phyloP scores from a whole-genome alignment of 2,113 vertebrate genomes.

The Pelusios castaneus region DNA sequence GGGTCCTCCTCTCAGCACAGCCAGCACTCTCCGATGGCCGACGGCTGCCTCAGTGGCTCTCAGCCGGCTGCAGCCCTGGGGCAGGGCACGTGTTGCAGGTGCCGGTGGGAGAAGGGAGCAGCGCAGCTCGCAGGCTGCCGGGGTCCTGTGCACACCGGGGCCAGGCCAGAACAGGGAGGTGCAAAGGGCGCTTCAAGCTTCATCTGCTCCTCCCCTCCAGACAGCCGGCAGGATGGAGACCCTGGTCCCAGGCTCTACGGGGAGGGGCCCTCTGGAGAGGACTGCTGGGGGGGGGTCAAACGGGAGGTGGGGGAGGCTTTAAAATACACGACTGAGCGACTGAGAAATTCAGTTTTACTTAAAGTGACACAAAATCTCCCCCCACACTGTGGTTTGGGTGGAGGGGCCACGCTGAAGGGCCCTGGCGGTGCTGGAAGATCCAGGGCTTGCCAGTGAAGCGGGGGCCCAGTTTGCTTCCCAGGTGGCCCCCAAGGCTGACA shows the following conservation, averaged over 20 bases:
- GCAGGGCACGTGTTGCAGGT: rapidly evolving
- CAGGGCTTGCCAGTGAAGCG: too few relatives aligned
- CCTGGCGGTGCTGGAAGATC: too few relatives aligned
- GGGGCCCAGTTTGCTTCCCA: too few relatives aligned
- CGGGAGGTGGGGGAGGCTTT: too few relatives aligned
- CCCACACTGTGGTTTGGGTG: too few relatives aligned
- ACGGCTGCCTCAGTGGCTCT: neutral
- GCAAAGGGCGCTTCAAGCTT: neutral
- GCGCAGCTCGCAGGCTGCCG: neutral
- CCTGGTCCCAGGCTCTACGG: neutral
- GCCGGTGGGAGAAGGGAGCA: rapidly evolving
- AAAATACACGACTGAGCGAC: neutral
- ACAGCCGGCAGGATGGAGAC: neutral
- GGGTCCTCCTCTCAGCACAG: too few relatives aligned
- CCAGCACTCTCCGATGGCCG: too few relatives aligned
- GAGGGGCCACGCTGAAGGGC: too few relatives aligned
- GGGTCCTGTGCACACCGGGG: neutral
- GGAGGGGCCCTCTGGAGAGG: neutral
- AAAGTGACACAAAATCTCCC: neutral
- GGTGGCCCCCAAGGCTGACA: neutral
- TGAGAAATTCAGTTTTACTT: neutral
- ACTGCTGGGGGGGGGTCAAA: too few relatives aligned
- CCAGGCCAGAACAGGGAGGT: neutral
- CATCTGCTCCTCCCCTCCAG: neutral
- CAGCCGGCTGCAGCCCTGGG: neutral